These are phyloP conservation scores for Porites lutea DNA, from an alignment of 64 coral and sea anemone species.

Conservation along the genomic window DNA sequence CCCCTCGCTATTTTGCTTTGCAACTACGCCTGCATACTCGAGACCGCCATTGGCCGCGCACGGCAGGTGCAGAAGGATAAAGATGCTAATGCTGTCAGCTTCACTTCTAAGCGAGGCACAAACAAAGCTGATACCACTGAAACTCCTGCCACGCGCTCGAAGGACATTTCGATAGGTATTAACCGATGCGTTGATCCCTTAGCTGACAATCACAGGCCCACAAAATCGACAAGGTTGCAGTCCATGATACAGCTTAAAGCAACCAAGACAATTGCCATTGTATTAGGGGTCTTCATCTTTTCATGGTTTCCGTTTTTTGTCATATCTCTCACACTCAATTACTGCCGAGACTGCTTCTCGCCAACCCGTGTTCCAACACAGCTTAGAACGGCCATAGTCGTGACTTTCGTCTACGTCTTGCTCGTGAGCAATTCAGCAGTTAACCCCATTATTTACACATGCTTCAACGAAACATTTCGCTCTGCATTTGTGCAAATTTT, in stretches of 20 bases:
- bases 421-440: conserved; percentile 91
- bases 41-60: conserved; percentile 89
- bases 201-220: not conserved
- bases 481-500: conserved; percentile 80
- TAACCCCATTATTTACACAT: conserved; percentile 96
- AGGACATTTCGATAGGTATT: not conserved
- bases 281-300: conserved; percentile 87
- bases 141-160: conserved; percentile 1
- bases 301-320: conserved; percentile 98
- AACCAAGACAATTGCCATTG: conserved; percentile 94
- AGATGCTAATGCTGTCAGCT: conserved; percentile 78
- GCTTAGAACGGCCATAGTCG: conserved; percentile 15
- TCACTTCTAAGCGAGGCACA: conserved; percentile 45
- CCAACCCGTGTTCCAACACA: not conserved
- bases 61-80: conserved; percentile 82
- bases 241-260: conserved; percentile 95
- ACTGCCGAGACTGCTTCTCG: conserved; percentile 65
- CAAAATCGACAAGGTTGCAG: conserved; percentile 59
- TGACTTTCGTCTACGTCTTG: conserved; percentile 79
- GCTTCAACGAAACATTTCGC: conserved; percentile 93
- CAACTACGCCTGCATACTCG: conserved; percentile 83
- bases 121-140: conserved; percentile 30
- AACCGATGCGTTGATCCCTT: conserved; percentile 2
- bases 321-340: conserved; percentile 84
- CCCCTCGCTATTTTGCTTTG: conserved; percentile 77